Evolutionary conservation across 2,113 vertebrate species (phyloP).

Genomic region (Tragelaphus imberbis): DNA sequence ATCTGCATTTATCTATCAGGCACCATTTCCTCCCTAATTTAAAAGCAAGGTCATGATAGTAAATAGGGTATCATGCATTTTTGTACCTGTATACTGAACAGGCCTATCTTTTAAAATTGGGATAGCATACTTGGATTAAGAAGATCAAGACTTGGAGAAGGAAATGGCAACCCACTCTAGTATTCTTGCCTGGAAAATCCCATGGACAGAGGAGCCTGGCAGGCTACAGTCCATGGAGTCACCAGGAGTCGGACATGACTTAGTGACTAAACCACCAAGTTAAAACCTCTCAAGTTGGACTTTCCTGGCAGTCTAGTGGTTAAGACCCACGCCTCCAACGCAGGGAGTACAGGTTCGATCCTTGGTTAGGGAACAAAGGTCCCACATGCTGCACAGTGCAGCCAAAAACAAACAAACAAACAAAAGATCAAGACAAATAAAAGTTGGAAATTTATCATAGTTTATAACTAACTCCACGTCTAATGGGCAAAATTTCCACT

Average conservation of each 20-base stretch:
- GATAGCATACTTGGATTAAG: conserved; percentile 8
- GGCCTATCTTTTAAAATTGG: conserved; percentile 15
- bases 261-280: background rate
- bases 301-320: background rate
- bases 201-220: background rate
- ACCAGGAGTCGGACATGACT: background rate
- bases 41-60: conserved; percentile 20
- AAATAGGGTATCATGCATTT: background rate
- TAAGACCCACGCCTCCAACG: background rate
- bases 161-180: background rate
- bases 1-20: background rate
- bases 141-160: background rate
- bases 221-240: background rate
- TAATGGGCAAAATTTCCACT: background rate
- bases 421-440: background rate
- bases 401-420: background rate
- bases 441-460: background rate
- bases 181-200: background rate
- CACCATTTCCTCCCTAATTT: background rate
- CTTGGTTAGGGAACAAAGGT: background rate
- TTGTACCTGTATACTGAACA: background rate
- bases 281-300: background rate
- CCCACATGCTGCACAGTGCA: background rate
- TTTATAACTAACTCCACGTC: background rate
- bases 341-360: background rate